Evolutionary conservation across 2,797 vertebrate species (phyloP), one percentile per base, ranked within the genome.

Genomic region (Siniperca scherzeri): DNA sequence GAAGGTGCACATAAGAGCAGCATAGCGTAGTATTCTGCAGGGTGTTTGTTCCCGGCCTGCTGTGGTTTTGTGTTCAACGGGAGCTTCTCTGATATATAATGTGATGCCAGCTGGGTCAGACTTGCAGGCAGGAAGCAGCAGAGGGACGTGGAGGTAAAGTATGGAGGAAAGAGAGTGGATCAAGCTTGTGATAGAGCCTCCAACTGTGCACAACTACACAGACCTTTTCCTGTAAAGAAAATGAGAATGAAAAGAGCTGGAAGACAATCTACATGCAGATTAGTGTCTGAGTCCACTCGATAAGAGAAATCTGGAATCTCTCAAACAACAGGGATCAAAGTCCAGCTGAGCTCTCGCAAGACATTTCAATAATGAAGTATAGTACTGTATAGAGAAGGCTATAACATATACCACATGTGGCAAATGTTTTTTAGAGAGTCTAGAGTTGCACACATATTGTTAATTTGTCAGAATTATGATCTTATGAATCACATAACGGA

Each of bases 31-130:
- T 13, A 4, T 60, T 76, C 67, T 73, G 77, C 59, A 27, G 68
- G 73, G 60, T 59, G 60, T 55, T 80, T 79, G 64, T 74, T 78
- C 42, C 52, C 40, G 2, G 38, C n/a, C 56, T 61, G 66, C 65
- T 59, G 66, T 50, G 44, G 27, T 72, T 77, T 59, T 78, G 74
- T 65, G 68, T 74, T 68, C 57, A 80, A 70, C 40, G 74, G 59
- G 25, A 81, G 74, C 68, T 42, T 77, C 82, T 81, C 74, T 82
- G 80, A 80, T 83, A 22, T 70, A 52, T 67, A 85, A 78, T 78
- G 75, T 78, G 55, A 75, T 57, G 81, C 68, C 81, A 82, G 73
- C 33, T 77, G 83, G 77, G 78, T 77, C 78, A 57, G 84, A 86
- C 44, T 70, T 25, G 42, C 77, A 81, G 22, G 70, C 73, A 77